Evolutionary conservation across 2,888 invertebrate genomes (phyloP), one percentile per base, ranked within the genome.

Genomic region (Agrochola litura): DNA sequence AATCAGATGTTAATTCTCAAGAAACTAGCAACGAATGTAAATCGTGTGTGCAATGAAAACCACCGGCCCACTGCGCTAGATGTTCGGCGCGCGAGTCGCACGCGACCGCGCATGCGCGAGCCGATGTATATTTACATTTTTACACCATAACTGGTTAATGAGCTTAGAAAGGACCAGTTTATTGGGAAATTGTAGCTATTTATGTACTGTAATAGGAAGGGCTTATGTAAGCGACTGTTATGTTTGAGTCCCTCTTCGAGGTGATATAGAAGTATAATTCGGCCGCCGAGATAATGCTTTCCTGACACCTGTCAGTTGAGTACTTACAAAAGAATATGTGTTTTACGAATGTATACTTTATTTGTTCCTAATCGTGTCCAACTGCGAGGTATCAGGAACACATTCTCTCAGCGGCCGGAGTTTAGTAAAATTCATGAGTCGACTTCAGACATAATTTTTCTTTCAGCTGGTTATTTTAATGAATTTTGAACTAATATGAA

Each of bases 11-110:
- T 64, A 84, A 84, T 82, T 58, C 43, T 66, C 74, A 79, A 56
- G 70, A 70, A 83, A 85, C 58, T 46, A 52, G 83, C 73, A 79
- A 61, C 79, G 60, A 66, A 86, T 84, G 83, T 61, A 79, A 84
- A 84, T 79, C 46, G 69, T 61, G 73, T 76, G 82, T 86, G 77
- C 76, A 89, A 88, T 87, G 90, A 65, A 84, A 82, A 89, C 89
- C 56, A 67, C 60, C 86, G 89, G 72, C 86, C 94, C 92, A 93
- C 91, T 95, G 95, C 84, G 84, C 95, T 90, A 95, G 90, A 91
- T 94, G 91, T 68, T 77, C 91, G 92, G 76, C 78, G 81, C 77
- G 91, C 93, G 93, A 84, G 90, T 89, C 93, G 92, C 95, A 94
- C 92, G 93, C 94, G 90, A 92, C 84, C 66, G 79, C 79, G 85